Evolutionary conservation across 2,797 vertebrate genomes (phyloP).

Genomic region (Fistularia tabacaria): DNA sequence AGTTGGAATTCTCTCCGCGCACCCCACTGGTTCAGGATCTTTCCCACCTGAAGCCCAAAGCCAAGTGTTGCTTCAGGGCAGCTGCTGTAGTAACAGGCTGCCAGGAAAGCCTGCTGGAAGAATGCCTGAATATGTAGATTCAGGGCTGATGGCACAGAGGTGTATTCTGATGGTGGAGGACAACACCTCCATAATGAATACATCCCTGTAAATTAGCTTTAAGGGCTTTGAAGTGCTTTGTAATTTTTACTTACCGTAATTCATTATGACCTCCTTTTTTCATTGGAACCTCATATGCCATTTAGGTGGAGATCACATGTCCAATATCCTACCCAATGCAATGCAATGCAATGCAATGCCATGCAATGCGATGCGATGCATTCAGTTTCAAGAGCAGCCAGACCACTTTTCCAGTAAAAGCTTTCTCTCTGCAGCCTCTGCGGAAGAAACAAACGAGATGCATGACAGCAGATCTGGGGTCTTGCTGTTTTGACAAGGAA

Average conservation of each 20-base stretch:
- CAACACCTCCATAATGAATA: slow-evolving; percentile 17
- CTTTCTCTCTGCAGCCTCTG: not conserved
- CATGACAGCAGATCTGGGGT: not conserved
- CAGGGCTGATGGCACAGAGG: not conserved
- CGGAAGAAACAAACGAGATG: not conserved
- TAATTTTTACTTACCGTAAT: slow-evolving; percentile 46
- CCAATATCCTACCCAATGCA: slow-evolving; percentile 84
- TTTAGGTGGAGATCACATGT: slow-evolving; percentile 81
- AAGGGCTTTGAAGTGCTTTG: slow-evolving; percentile 4
- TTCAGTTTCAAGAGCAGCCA: slow-evolving; percentile 73
- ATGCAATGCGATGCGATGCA: slow-evolving; percentile 76
- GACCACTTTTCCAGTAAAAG: slow-evolving; percentile 47
- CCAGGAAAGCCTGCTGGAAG: slow-evolving; percentile 70
- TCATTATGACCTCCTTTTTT: not conserved
- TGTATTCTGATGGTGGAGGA: slow-evolving; percentile 7
- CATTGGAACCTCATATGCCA: not conserved
- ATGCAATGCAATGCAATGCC: slow-evolving; percentile 79
- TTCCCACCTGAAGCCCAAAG: slow-evolving; percentile 76
- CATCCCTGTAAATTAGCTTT: slow-evolving; percentile 27
- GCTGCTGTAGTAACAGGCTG: slow-evolving; percentile 86
- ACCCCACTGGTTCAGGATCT: slow-evolving; percentile 80
- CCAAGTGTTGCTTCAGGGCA: slow-evolving; percentile 84
- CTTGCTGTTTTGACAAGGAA: not conserved
- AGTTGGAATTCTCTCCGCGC: slow-evolving; percentile 83
- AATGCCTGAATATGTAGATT: not conserved